Percentiles rank a stretch among this genome's conserved stretches.
phyloP scores from a whole-genome alignment of 53 echinoderm and acorn worm species.

The Astropecten irregularis region DNA sequence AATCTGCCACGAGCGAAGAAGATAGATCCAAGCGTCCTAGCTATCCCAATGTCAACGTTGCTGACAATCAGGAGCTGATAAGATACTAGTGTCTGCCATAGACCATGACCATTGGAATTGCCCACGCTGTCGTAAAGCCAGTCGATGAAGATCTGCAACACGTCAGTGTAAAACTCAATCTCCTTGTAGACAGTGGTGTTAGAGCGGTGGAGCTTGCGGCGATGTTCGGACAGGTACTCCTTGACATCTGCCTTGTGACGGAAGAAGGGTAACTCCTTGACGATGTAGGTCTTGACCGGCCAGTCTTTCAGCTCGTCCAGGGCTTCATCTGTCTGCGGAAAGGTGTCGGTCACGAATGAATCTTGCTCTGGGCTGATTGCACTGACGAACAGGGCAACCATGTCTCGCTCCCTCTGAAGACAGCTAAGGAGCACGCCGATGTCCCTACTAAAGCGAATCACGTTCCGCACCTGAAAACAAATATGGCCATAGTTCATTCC shows the following conservation, averaged over 20 bases:
- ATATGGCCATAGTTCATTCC: too few species aligned
- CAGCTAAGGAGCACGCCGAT: conserved; percentile 76
- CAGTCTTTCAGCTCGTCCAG: conserved; percentile 71
- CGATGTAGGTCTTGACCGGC: conserved; percentile 70
- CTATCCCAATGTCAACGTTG: conserved; percentile 80
- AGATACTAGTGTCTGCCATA: conserved; percentile 78
- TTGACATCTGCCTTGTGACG: conserved; percentile 71
- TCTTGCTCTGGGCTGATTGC: conserved; percentile 73
- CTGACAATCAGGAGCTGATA: conserved; percentile 79
- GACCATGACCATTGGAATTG: conserved; percentile 74
- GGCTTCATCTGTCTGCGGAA: conserved; percentile 69
- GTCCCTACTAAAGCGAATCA: conserved; percentile 77
- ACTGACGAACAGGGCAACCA: conserved; percentile 76
- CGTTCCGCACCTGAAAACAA: conserved; percentile 42
- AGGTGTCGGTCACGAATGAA: conserved; percentile 66
- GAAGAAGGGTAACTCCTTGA: conserved; percentile 75
- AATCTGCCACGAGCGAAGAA: conserved; percentile 73
- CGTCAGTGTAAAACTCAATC: conserved; percentile 74
- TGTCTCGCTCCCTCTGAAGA: conserved; percentile 75
- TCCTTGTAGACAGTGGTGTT: conserved; percentile 74
- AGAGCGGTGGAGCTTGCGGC: conserved; percentile 56
- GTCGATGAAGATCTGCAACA: conserved; percentile 77
- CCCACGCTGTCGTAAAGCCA: conserved; percentile 86
- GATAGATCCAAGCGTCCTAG: conserved; percentile 69
- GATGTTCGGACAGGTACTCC: conserved; percentile 66